phyloP scores from a whole-genome alignment of 2,888 invertebrate genomes.

The Pecten maximus region DNA sequence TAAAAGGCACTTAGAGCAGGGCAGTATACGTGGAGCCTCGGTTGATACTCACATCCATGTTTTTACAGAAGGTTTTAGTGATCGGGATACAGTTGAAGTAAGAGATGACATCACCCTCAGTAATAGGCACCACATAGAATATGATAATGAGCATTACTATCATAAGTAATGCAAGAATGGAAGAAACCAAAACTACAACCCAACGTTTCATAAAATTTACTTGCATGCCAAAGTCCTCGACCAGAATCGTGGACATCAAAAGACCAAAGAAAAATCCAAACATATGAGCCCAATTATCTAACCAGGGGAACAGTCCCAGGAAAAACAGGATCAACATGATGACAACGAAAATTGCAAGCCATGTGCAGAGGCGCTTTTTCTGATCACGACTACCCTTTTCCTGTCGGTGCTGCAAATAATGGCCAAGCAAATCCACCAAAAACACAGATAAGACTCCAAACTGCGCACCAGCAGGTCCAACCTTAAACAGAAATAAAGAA shows the following conservation, averaged over 20 bases:
- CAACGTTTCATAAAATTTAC: slow-evolving; percentile 90
- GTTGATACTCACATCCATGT: slow-evolving; percentile 82
- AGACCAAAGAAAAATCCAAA: slow-evolving; percentile 97
- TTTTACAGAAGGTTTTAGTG: slow-evolving; percentile 93
- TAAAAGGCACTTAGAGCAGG: neutral
- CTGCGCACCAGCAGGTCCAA: slow-evolving; percentile 98
- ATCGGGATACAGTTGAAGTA: slow-evolving; percentile 95
- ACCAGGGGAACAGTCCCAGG: slow-evolving; percentile 95
- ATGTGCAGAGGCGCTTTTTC: slow-evolving; percentile 83
- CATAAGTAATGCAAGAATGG: slow-evolving; percentile 87
- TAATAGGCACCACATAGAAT: slow-evolving; percentile 93
- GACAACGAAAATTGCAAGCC: slow-evolving; percentile 72
- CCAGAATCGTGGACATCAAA: slow-evolving; percentile 94
- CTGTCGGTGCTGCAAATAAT: slow-evolving; percentile 42
- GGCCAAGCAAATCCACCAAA: slow-evolving; percentile 91
- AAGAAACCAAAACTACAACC: slow-evolving; percentile 88
- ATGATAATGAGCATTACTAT: slow-evolving; percentile 89
- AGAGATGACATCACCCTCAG: slow-evolving; percentile 92
- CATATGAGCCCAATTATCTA: slow-evolving; percentile 98
- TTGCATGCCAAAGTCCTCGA: slow-evolving; percentile 97
- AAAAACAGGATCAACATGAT: slow-evolving; percentile 76
- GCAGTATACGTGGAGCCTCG: slow-evolving; percentile 69
- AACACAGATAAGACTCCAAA: slow-evolving; percentile 97
- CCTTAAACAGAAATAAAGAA: slow-evolving; percentile 86
- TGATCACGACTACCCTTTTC: slow-evolving; percentile 89